Evolutionary conservation across 2,888 invertebrate species (phyloP).

Genomic region (Hanleya hanleyi): DNA sequence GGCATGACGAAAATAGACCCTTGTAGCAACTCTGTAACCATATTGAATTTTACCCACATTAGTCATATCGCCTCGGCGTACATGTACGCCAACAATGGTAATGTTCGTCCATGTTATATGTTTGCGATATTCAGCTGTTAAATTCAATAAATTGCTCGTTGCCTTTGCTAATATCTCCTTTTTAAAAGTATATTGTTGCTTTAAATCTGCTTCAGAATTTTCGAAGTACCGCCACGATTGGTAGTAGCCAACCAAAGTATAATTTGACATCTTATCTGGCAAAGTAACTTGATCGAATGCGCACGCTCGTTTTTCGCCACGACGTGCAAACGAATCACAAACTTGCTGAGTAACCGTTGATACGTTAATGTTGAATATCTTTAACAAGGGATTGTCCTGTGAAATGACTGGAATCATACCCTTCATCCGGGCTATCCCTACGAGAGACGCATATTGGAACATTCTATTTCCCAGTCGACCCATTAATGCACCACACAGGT

Average conservation of each 20-base stretch:
- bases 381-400: not conserved
- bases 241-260: constrained; percentile 30
- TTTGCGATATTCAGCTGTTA: constrained; percentile 5
- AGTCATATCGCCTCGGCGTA: constrained; percentile 47
- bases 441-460: not conserved
- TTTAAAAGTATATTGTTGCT: constrained; percentile 43
- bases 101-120: not conserved
- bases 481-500: too few species aligned
- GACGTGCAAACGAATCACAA: not conserved
- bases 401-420: not conserved
- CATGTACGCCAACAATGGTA: constrained; percentile 41
- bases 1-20: constrained; percentile 38
- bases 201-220: constrained; percentile 24
- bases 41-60: constrained; percentile 15
- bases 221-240: constrained; percentile 56
- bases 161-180: constrained; percentile 26
- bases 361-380: not conserved
- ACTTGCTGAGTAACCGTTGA: not conserved
- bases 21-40: constrained; percentile 46
- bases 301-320: not conserved
- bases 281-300: not conserved
- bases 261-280: not conserved
- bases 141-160: not conserved
- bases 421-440: not conserved
- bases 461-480: not conserved